Percentiles rank a stretch among this genome's conserved stretches.
phyloP scores from a whole-genome alignment of 2,888 invertebrate genomes.

The Sturmia bella region DNA sequence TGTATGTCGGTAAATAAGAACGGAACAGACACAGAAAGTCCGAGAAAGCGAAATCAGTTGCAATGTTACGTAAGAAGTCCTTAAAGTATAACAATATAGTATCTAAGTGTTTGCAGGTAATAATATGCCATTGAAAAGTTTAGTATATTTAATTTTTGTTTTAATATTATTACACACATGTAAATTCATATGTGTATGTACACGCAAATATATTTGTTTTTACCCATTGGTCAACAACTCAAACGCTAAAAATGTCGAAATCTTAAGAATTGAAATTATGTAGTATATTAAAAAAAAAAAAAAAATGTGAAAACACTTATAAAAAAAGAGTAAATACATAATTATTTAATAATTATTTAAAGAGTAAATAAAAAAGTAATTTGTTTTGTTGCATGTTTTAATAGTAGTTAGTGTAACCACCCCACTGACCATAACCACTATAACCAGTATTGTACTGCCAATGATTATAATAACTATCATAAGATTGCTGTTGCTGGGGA shows the following conservation, averaged over 20 bases:
- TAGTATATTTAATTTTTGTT: constrained; percentile 12
- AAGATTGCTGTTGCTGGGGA: constrained; percentile 79
- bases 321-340: constrained; percentile 39
- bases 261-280: constrained; percentile 36
- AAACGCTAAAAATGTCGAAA: constrained; percentile 35
- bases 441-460: constrained; percentile 84
- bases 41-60: too few relatives aligned
- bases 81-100: too few relatives aligned
- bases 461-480: constrained; percentile 84
- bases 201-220: constrained; percentile 3
- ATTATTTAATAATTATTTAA: constrained; percentile 67
- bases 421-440: constrained; percentile 84
- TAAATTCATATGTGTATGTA: constrained; percentile 38
- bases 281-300: too few relatives aligned
- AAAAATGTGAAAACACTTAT: constrained; percentile 38
- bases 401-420: constrained; percentile 83
- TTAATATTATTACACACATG: constrained; percentile 30
- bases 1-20: too few relatives aligned
- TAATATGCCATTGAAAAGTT: constrained; percentile 9
- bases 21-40: too few relatives aligned
- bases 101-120: not conserved
- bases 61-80: too few relatives aligned
- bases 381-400: constrained; percentile 67
- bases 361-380: constrained; percentile 35
- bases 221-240: constrained; percentile 43